phyloP scores from a whole-genome alignment of 2,797 vertebrate species.

The Poeciliopsis presidionis region DNA sequence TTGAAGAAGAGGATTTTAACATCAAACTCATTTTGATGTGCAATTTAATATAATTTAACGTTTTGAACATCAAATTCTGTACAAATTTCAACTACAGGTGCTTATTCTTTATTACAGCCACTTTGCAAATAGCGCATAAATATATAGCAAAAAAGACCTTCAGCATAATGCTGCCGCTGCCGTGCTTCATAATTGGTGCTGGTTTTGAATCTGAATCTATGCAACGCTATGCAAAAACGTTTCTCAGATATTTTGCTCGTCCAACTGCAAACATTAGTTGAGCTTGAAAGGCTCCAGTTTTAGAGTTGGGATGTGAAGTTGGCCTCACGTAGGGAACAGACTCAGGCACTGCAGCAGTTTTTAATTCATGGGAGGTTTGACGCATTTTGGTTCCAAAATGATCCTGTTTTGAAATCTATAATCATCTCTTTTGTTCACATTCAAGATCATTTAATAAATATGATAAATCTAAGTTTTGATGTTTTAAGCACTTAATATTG shows the following conservation, averaged over 20 bases:
- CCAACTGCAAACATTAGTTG: not conserved
- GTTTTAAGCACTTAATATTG: not conserved
- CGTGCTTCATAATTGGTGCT: not conserved
- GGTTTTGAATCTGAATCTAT: not conserved
- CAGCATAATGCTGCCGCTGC: not conserved
- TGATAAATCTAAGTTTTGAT: not conserved
- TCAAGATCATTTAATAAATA: not conserved
- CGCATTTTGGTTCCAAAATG: too few species aligned
- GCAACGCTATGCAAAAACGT: not conserved
- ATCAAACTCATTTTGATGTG: not conserved
- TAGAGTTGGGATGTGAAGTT: not conserved
- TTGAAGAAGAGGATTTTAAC: not conserved
- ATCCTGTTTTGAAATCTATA: not conserved
- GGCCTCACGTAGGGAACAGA: too few species aligned
- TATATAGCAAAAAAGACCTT: not conserved
- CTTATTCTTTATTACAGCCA: not conserved
- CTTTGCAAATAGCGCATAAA: not conserved
- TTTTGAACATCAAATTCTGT: not conserved
- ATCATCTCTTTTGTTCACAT: not conserved
- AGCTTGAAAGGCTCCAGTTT: too few species aligned
- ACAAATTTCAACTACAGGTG: not conserved
- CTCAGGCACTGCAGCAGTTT: not conserved
- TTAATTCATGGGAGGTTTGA: not conserved
- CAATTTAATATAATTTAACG: not conserved
- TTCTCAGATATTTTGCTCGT: not conserved